Base-by-base conservation (phyloP, 2,888 invertebrate genomes). In the Sthenelais limicola region DNA sequence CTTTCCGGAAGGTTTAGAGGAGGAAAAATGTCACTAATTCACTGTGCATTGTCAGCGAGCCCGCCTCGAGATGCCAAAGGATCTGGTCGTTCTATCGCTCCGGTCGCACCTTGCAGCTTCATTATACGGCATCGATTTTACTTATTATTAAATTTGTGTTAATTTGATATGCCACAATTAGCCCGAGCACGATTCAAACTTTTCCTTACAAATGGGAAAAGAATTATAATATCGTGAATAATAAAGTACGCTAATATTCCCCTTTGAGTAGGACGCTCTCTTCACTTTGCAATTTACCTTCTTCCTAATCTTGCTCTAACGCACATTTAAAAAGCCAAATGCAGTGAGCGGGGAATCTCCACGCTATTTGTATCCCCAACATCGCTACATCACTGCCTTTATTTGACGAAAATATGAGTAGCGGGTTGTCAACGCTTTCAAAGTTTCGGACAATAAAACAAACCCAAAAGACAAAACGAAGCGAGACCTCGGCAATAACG, bases 141-240 rank as follows among this genome's bases (percentile, higher is more conserved):
- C 62, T 62, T 62, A 62, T 62, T 62, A 62, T 62, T 62, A 62
- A 62, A 62, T 62, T 62, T 62, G 62, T 62, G 62, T 62, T 62
- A 35, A 62, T 62, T 62, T 62, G 62, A 62, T 62, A 62, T 62
- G 62, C 62, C 62, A 62, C 62, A 62, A 62, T 62, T 62, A 62
- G 62, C 62, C 62, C 26, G 35, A 35, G 35, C 35, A 35, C 62
- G 62, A 26, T 62, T 43, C 43, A 62, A 62, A 62, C 38, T 62
- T 62, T 35, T 62, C 38, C 51, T 43, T 32, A 3, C 62, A 24
- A 62, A 62, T 62, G 38, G 43, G 62, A 38, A 62, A 62, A 62
- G 62, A 62, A 62, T 62, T 24, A 38, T 62, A 62, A 62, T 62
- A 62, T 28, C 62, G 21, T 38, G 62, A 35, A 62, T 62, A 62